Conservation (phyloP, 2,113 vertebrate species). For the Sebastes fasciatus region DNA sequence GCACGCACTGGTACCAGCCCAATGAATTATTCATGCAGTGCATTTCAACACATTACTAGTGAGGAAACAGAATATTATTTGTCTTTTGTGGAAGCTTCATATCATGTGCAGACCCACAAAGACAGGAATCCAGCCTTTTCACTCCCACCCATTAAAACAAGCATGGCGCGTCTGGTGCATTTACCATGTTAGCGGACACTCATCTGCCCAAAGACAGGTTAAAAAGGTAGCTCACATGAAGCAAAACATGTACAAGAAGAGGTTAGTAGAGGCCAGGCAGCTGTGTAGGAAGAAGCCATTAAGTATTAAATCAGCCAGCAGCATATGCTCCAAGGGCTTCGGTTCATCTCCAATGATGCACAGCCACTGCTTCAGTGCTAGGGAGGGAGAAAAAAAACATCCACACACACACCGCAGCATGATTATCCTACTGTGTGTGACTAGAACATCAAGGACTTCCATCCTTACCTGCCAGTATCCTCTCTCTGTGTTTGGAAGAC, state of each 20-base stretch:
- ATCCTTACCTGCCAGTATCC: constrained; percentile 91
- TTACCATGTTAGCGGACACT: constrained; percentile 42
- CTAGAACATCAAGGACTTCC: constrained; percentile 3
- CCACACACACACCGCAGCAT: constrained; percentile 44
- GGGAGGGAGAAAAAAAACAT: constrained; percentile 23
- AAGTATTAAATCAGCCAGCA: constrained; percentile 16
- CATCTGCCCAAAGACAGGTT: constrained; percentile 27
- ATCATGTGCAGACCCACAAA: constrained; percentile 43
- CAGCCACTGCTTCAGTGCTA: constrained; percentile 38
- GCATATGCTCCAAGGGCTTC: constrained; percentile 36
- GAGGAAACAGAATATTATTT: constrained; percentile 43
- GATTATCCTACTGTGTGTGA: constrained; percentile 29
- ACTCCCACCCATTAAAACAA: constrained; percentile 57
- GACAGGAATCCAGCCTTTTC: constrained; percentile 32
- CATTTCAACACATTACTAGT: constrained; percentile 50
- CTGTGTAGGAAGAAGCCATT: constrained; percentile 8
- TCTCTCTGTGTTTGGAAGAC: constrained; percentile 87
- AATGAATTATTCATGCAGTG: constrained; percentile 71
- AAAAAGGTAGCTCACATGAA: constrained; percentile 6
- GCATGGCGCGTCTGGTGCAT: constrained; percentile 65
- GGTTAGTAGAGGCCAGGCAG: constrained; percentile 8
- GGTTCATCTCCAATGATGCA: constrained; percentile 57
- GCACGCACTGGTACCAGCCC: constrained; percentile 34
- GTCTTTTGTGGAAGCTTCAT: constrained; percentile 12
- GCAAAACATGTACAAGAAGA: constrained; percentile 14